Evolutionary conservation across 2,113 vertebrate species (phyloP).

Genomic region (Chaenocephalus aceratus): DNA sequence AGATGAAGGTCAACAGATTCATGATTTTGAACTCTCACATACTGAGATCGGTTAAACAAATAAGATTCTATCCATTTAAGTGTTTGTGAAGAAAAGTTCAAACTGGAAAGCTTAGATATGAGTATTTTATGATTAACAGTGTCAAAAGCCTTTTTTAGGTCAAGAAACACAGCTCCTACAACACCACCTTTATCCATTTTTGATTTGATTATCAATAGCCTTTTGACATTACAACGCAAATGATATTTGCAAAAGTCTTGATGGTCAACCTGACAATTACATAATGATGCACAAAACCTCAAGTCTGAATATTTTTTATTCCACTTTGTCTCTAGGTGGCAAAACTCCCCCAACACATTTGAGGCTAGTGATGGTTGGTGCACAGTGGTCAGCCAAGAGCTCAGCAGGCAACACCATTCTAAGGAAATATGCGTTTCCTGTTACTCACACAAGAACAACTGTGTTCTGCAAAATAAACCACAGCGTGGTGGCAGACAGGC

Average conservation of each 20-base stretch:
- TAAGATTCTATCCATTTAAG: too few species aligned
- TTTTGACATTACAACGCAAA: neutral
- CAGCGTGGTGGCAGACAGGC: slow-evolving; percentile 19
- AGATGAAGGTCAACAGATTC: too few species aligned
- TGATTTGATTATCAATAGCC: too few species aligned
- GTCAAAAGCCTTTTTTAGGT: too few species aligned
- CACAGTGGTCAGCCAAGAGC: slow-evolving; percentile 43
- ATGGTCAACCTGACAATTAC: neutral
- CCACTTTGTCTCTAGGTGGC: slow-evolving; percentile 3
- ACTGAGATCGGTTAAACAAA: too few species aligned
- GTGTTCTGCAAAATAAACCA: slow-evolving; percentile 15
- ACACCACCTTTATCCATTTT: too few species aligned
- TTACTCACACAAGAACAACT: neutral
- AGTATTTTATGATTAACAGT: too few species aligned
- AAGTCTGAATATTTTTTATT: neutral
- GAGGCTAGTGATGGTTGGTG: slow-evolving; percentile 29
- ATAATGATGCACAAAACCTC: neutral
- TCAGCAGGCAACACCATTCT: slow-evolving; percentile 53
- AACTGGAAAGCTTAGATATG: too few species aligned
- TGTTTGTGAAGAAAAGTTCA: too few species aligned
- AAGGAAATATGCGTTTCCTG: slow-evolving; percentile 26
- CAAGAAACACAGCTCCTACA: too few species aligned
- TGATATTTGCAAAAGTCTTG: neutral
- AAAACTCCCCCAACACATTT: slow-evolving; percentile 14
- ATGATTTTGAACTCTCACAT: too few species aligned